These are phyloP conservation scores for Sitophilus oryzae DNA, from an alignment of 1,140 invertebrate genomes.

Conservation along the genomic window DNA sequence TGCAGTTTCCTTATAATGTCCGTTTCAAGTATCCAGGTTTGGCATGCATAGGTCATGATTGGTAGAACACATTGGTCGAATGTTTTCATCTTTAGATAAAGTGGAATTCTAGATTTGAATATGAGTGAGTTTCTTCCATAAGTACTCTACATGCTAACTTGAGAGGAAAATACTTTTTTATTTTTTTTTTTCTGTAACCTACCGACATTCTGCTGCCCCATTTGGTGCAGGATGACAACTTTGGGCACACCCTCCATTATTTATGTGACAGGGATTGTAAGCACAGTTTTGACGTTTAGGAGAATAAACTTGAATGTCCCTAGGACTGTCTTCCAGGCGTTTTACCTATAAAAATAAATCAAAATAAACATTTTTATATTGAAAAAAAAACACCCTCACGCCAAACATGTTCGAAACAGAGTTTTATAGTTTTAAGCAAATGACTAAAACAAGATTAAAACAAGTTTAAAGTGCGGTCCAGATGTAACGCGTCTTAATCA, in stretches of 20 bases:
- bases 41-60: too few species aligned
- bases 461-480: too few species aligned
- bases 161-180: too few species aligned
- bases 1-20: too few species aligned
- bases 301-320: constrained; percentile 88
- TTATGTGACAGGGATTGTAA: constrained; percentile 80
- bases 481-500: too few species aligned
- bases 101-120: too few species aligned
- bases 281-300: constrained; percentile 71
- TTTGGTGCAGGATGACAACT: constrained; percentile 87
- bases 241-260: constrained; percentile 94
- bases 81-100: too few species aligned
- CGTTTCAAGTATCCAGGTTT: too few species aligned
- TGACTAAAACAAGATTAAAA: too few species aligned
- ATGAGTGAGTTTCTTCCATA: too few species aligned
- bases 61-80: too few species aligned
- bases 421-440: background rate
- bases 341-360: constrained; percentile 45
- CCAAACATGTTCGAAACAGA: background rate
- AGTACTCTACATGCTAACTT: too few species aligned
- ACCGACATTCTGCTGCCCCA: constrained; percentile 73
- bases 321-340: constrained; percentile 80
- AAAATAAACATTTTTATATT: background rate
- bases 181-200: background rate
- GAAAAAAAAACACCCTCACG: background rate